Evolutionary conservation across 2,888 invertebrate genomes (phyloP), one percentile per base, ranked within the genome.

Genomic region (Nomada flava): DNA sequence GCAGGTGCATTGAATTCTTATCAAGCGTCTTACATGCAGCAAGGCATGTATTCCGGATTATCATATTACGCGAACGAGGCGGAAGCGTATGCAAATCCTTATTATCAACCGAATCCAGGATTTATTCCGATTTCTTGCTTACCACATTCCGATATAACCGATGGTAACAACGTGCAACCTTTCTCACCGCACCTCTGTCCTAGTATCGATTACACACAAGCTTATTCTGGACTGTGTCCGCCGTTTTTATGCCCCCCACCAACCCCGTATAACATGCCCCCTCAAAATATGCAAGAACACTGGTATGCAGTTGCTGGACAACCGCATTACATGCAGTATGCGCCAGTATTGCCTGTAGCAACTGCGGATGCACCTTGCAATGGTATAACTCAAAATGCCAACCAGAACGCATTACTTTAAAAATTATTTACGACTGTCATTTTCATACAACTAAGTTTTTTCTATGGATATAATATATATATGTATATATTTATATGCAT

Each of bases 301-400:
- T 92, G 92, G 92, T 92, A 90, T 52, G 81, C 90, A 18, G 71
- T 90, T 26, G 81, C 89, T 50, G 89, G 88, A 47, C 90, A 90
- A 72, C 79, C 89, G 4, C 89, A 91, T 63, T 91, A 85, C 44
- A 68, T 91, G 75, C 90, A 76, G 15, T 88, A 82, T 9, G 44
- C 82, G 9, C 83, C 80, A 26, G 60, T 84, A 2, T 23, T 82
- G 13, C 59, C 82, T 0, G 44, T 77, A 1, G 11, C 47, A 47
- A 11, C 76, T 5, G 26, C 79, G 2, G 85, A 85, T 7, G 11
- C 81, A 13, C 9, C 68, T 3, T 83, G 75, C 20, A 80, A 75
- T 10, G 77, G 77, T 0, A 53, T 70, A 5, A 20, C 29, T 13
- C 77, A 73, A 64, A 77, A 57, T n/a, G 10, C 15, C 1, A 52